A percentile compares a stretch with the other conserved stretches of the same genome.
phyloP scores from a whole-genome alignment of 2,113 vertebrate genomes.

The Ahaetulla prasina region DNA sequence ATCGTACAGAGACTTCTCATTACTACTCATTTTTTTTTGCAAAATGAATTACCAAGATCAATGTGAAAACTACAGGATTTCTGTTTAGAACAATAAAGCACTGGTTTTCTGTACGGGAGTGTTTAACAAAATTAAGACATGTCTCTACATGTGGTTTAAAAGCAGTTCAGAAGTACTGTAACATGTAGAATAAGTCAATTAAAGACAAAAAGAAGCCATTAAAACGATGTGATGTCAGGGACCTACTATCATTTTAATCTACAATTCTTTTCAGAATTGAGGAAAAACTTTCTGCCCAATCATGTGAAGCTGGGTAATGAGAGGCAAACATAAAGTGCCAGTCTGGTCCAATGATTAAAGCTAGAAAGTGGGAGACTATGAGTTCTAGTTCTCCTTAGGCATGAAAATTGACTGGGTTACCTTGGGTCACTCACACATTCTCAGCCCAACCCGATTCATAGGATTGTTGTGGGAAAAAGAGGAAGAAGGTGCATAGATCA shows the following conservation, averaged over 20 bases:
- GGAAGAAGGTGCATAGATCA: no score
- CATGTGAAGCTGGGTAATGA: not conserved
- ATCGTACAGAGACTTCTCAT: not conserved
- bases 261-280: not conserved
- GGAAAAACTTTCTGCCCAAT: not conserved
- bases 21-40: not conserved
- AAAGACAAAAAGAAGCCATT: not conserved
- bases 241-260: not conserved
- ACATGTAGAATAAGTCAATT: not conserved
- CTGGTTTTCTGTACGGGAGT: not conserved
- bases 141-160: not conserved
- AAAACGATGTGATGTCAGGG: not conserved
- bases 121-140: not conserved
- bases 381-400: no score
- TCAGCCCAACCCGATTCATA: no score
- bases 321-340: not conserved
- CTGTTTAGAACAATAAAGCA: not conserved
- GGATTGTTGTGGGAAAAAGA: no score
- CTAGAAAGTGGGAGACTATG: no score
- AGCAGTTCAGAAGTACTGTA: not conserved
- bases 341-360: no score
- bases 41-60: not conserved
- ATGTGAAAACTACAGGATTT: not conserved
- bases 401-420: no score
- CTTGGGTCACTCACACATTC: no score